Percentiles rank a stretch among this genome's conserved stretches.
Conservation (phyloP, 2,797 vertebrate species). For the Chloroceryle inda region DNA sequence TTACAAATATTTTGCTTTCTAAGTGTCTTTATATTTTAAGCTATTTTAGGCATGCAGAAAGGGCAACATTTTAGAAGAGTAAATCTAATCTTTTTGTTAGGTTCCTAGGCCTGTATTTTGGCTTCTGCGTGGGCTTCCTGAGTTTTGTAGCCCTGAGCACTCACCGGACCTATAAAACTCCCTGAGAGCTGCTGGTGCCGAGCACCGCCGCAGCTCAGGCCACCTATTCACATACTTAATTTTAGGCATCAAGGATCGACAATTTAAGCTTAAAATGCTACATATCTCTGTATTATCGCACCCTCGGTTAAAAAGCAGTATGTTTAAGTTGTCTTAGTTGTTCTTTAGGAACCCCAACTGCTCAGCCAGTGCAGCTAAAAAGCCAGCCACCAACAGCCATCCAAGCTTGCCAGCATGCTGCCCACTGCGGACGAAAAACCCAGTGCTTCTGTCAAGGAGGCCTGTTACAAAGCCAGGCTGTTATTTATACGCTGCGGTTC, state of each 20-base stretch:
- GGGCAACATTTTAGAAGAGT: background rate
- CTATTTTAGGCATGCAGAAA: background rate
- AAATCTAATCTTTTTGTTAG: background rate
- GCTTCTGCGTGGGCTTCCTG: background rate
- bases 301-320: conserved; percentile 82
- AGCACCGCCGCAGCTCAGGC: conserved; percentile 29
- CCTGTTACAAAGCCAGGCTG: conserved; percentile 72
- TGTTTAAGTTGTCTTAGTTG: conserved; percentile 77
- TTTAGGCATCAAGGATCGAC: conserved; percentile 74
- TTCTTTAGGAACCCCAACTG: conserved; percentile 78
- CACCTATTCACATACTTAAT: conserved; percentile 17
- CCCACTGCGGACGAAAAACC: conserved; percentile 76
- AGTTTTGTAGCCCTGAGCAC: background rate
- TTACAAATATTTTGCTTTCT: background rate
- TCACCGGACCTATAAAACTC: background rate
- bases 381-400: conserved; percentile 93
- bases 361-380: conserved; percentile 87
- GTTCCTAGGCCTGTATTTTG: background rate
- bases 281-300: conserved; percentile 78
- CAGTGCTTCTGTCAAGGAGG: conserved; percentile 72
- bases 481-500: conserved; percentile 61
- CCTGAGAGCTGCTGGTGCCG: conserved; percentile 17
- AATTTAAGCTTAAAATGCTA: conserved; percentile 76
- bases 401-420: conserved; percentile 90
- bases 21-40: background rate